These are phyloP conservation scores for Baronia brevicornis DNA, from an alignment of 2,888 invertebrate genomes.

Conservation along the genomic window DNA sequence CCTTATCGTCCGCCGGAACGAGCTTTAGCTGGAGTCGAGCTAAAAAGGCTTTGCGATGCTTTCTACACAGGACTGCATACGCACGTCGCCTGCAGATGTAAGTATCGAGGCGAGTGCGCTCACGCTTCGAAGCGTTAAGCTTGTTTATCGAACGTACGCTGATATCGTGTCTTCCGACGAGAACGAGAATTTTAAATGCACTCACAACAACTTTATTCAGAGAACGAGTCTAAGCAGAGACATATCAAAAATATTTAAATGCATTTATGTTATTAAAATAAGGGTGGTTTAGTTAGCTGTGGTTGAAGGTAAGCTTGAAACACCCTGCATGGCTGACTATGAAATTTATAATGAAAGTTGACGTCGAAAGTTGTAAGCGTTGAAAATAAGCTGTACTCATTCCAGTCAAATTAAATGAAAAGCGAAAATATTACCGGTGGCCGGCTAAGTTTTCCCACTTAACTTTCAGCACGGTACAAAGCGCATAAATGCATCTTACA, in stretches of 20 bases:
- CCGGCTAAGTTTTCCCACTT: constrained; percentile 65
- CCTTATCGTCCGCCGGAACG: constrained; percentile 66
- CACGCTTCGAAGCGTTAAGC: constrained; percentile 43
- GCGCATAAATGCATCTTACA: constrained; percentile 26
- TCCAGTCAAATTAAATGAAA: constrained; percentile 72
- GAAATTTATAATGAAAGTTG: constrained; percentile 64
- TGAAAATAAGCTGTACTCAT: constrained; percentile 71
- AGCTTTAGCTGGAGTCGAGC: constrained; percentile 39
- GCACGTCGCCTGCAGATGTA: constrained; percentile 38
- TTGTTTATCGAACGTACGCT: constrained; percentile 48
- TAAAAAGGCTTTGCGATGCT: constrained; percentile 56
- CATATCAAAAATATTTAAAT: constrained; percentile 12
- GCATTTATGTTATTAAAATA: constrained; percentile 17
- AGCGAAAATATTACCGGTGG: constrained; percentile 63
- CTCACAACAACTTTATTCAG: background rate
- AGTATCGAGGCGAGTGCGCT: constrained; percentile 36
- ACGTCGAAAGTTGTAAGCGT: constrained; percentile 61
- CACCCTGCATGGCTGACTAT: constrained; percentile 37
- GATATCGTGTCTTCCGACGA: constrained; percentile 25
- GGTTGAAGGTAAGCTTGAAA: constrained; percentile 21
- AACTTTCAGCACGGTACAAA: constrained; percentile 45
- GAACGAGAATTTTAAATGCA: constrained; percentile 8
- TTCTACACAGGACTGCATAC: constrained; percentile 35
- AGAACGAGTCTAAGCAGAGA: background rate
- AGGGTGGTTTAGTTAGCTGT: constrained; percentile 14